Conservation (phyloP, 2,113 vertebrate genomes). For the Spilogale gracilis region DNA sequence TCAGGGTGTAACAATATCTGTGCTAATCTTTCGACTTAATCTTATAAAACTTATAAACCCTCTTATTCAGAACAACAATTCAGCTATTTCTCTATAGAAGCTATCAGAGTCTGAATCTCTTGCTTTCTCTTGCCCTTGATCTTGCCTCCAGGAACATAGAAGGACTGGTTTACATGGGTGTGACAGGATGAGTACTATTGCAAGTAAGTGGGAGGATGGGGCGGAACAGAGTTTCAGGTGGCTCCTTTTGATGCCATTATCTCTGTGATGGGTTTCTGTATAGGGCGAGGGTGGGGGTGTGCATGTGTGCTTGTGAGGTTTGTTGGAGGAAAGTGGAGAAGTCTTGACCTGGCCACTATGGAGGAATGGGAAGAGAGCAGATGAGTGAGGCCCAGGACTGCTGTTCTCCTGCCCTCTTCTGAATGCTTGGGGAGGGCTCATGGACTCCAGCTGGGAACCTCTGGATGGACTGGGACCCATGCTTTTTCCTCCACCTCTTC, state of each 20-base stretch:
- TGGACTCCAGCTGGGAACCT: not conserved
- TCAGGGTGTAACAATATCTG: not conserved
- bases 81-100: not conserved
- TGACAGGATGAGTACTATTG: not conserved
- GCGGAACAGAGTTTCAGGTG: not conserved
- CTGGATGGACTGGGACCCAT: not conserved
- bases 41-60: not conserved
- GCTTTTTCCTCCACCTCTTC: not conserved
- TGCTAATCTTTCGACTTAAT: not conserved
- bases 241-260: not conserved
- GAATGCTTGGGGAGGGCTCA: not conserved
- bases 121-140: not conserved
- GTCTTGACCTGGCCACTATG: not conserved
- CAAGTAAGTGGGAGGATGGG: not conserved
- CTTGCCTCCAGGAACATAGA: not conserved
- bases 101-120: not conserved
- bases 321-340: not conserved
- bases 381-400: not conserved
- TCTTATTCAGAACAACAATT: not conserved
- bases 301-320: not conserved
- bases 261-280: not conserved
- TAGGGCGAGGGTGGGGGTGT: not conserved
- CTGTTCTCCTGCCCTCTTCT: not conserved
- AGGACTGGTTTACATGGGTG: not conserved
- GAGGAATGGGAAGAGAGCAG: not conserved